Evolutionary conservation across 2,888 invertebrate genomes (phyloP).

Genomic region (Adelognathus sp.): DNA sequence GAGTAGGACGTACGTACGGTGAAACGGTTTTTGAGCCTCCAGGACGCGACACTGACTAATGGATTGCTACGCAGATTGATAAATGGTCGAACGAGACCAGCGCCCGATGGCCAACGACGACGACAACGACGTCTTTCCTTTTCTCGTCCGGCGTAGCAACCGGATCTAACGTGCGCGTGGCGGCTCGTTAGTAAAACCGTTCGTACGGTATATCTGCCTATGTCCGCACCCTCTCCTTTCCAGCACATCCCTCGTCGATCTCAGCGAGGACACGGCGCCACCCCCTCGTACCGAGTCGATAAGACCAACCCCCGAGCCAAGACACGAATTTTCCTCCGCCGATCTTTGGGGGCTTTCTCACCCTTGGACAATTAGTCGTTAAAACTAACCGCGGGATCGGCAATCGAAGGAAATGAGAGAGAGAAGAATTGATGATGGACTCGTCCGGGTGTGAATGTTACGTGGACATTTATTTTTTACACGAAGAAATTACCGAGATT

Average conservation of each 20-base stretch:
- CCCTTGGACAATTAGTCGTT: slow-evolving; percentile 34
- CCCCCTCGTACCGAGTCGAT: too few species aligned
- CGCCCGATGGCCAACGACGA: slow-evolving; percentile 38
- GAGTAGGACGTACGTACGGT: slow-evolving; percentile 55
- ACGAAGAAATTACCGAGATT: background rate
- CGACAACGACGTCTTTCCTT: slow-evolving; percentile 45
- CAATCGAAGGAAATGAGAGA: slow-evolving; percentile 18
- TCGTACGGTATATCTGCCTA: slow-evolving; percentile 23
- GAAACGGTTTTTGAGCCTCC: slow-evolving; percentile 68
- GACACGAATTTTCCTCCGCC: too few species aligned
- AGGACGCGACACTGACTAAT: slow-evolving; percentile 73
- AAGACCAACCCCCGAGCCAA: too few species aligned
- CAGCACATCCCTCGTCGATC: too few species aligned
- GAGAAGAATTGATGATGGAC: slow-evolving; percentile 9
- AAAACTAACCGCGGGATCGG: slow-evolving; percentile 27
- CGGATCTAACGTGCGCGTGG: slow-evolving; percentile 12
- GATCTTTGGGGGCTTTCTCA: too few species aligned
- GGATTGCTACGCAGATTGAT: slow-evolving; percentile 71
- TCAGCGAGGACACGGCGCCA: too few species aligned
- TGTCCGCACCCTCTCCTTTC: too few species aligned
- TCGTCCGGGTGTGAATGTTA: slow-evolving; percentile 38
- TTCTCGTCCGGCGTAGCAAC: slow-evolving; percentile 20
- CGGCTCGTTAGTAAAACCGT: slow-evolving; percentile 52
- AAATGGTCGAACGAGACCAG: slow-evolving; percentile 66
- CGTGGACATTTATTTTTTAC: slow-evolving; percentile 19